Evolutionary conservation across 2,797 vertebrate species (phyloP).

Genomic region (Sebastes matsubarae): DNA sequence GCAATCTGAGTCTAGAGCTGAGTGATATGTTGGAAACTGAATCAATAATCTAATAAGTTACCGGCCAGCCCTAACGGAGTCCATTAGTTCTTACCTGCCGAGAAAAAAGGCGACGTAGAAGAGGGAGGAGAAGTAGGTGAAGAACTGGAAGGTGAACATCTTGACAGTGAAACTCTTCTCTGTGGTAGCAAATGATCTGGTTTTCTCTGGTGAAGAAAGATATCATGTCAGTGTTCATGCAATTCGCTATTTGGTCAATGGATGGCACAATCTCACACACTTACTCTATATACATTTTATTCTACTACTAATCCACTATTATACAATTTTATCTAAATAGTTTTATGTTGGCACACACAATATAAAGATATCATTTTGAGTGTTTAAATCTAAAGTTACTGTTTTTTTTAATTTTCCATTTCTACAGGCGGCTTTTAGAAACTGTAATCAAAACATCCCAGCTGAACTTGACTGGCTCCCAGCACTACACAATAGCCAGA

Average conservation of each 20-base stretch:
- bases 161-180: conserved; percentile 92
- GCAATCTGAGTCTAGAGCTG: background rate
- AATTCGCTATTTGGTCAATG: conserved; percentile 8
- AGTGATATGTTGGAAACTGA: background rate
- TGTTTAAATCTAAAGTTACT: background rate
- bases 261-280: conserved; percentile 16
- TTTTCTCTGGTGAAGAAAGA: conserved; percentile 83
- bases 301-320: too few species aligned
- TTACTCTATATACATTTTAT: too few species aligned
- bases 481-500: background rate
- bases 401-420: background rate
- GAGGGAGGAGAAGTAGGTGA: conserved; percentile 93
- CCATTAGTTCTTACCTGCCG: conserved; percentile 85
- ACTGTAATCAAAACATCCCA: background rate
- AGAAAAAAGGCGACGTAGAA: conserved; percentile 96
- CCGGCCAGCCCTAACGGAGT: background rate
- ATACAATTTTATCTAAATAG: background rate
- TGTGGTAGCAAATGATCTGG: conserved; percentile 83
- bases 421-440: background rate
- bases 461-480: background rate
- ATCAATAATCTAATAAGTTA: background rate
- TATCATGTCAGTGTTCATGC: background rate
- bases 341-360: background rate
- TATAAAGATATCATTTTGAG: background rate
- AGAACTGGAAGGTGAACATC: conserved; percentile 97